A percentile compares a stretch with the other conserved stretches of the same genome.
phyloP scores from a whole-genome alignment of 2,888 invertebrate species.

The Gortyna flavago region DNA sequence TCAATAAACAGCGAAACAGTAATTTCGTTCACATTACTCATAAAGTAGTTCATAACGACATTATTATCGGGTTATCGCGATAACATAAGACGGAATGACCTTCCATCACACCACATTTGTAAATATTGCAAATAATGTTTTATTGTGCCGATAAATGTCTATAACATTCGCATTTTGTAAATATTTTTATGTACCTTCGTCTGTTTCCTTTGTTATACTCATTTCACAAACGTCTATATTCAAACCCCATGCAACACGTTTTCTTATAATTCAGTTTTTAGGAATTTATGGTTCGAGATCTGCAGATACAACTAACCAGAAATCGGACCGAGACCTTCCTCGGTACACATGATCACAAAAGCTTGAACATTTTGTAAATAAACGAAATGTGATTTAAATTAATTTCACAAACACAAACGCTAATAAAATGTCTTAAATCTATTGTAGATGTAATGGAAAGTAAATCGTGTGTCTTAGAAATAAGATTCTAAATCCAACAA shows the following conservation, averaged over 20 bases:
- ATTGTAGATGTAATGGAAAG: background rate
- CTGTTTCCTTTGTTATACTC: background rate
- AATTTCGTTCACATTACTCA: constrained; percentile 26
- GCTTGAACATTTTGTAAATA: background rate
- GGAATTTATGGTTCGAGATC: background rate
- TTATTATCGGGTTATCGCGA: constrained; percentile 50
- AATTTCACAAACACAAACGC: background rate
- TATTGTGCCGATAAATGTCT: constrained; percentile 28
- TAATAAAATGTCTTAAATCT: background rate
- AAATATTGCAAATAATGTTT: constrained; percentile 33
- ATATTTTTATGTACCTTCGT: background rate
- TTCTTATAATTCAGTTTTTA: background rate
- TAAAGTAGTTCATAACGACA: constrained; percentile 33
- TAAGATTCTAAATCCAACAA: background rate
- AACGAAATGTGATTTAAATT: background rate
- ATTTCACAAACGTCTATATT: background rate
- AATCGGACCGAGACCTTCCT: background rate
- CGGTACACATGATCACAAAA: background rate
- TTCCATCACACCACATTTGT: constrained; percentile 43
- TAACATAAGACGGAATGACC: constrained; percentile 46
- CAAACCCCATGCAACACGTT: background rate
- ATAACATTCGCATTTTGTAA: background rate
- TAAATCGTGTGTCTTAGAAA: background rate
- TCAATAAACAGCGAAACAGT: background rate
- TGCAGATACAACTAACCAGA: background rate